A percentile compares a stretch with the other conserved stretches of the same genome.
Conservation (phyloP, 2,888 invertebrate species). For the Resseliella maxima region DNA sequence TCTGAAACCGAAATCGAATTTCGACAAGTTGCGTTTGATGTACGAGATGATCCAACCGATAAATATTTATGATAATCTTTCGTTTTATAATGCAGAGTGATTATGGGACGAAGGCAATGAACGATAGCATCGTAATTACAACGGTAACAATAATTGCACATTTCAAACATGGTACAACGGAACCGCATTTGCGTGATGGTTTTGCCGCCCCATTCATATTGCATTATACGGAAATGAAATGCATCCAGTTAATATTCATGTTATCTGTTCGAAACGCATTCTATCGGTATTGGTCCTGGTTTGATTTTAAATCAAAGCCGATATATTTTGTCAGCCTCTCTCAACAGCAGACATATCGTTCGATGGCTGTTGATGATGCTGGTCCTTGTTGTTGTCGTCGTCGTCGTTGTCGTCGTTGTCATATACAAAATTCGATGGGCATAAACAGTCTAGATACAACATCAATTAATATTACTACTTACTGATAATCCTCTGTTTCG, state of each 20-base stretch:
- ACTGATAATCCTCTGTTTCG: conserved; percentile 88
- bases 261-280: not conserved
- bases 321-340: not conserved
- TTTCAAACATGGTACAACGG: not conserved
- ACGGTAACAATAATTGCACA: conserved; percentile 14
- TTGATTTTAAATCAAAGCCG: conserved; percentile 37
- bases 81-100: conserved; percentile 24
- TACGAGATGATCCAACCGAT: conserved; percentile 32
- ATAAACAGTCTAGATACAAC: not conserved
- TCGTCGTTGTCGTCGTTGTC: not conserved
- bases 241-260: conserved; percentile 43
- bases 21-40: conserved; percentile 44
- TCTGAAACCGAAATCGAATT: not conserved
- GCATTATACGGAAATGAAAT: not conserved
- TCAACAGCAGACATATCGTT: not conserved
- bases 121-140: conserved; percentile 26
- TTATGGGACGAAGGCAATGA: not conserved
- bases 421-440: not conserved
- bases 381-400: not conserved
- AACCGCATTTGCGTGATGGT: not conserved
- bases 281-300: not conserved
- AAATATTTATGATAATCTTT: conserved; percentile 51
- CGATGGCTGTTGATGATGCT: not conserved
- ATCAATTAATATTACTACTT: conserved; percentile 62
- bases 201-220: not conserved